A percentile compares a stretch with the other conserved stretches of the same genome.
phyloP scores from a whole-genome alignment of 2,888 invertebrate species.

The Gibbula magus region DNA sequence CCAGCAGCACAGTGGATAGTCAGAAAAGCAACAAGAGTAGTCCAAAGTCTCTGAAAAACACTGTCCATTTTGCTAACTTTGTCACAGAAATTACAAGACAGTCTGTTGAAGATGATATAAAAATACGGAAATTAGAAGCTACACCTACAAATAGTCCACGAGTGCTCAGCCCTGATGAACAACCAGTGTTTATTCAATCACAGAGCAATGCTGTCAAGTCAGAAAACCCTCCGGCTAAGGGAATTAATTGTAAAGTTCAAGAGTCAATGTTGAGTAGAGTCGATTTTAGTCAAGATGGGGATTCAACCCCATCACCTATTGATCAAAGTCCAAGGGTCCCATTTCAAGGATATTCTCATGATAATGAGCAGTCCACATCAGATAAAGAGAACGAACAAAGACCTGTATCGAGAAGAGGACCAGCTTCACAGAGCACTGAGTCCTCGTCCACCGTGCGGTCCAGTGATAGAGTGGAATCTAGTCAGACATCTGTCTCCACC shows the following conservation, averaged over 20 bases:
- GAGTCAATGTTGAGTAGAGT: conserved; percentile 57
- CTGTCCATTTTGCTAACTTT: conserved; percentile 66
- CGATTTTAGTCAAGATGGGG: conserved; percentile 55
- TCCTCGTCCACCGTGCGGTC: not conserved
- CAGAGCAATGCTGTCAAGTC: not conserved
- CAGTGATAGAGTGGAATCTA: not conserved
- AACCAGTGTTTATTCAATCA: not conserved
- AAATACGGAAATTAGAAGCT: conserved; percentile 51
- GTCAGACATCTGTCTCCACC: not conserved
- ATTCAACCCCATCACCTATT: conserved; percentile 52
- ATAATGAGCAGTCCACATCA: conserved; percentile 57
- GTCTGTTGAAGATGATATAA: conserved; percentile 62
- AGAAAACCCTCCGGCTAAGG: not conserved
- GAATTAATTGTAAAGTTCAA: not conserved
- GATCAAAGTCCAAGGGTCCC: conserved; percentile 44
- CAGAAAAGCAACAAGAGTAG: conserved; percentile 54
- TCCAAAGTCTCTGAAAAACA: conserved; percentile 64
- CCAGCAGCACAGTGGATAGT: conserved; percentile 34
- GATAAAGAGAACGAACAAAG: conserved; percentile 64
- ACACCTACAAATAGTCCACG: conserved; percentile 54
- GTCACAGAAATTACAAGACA: conserved; percentile 65
- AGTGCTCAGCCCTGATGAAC: not conserved
- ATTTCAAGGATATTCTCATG: conserved; percentile 48
- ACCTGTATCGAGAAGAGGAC: not conserved
- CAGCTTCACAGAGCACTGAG: not conserved